Evolutionary conservation across 1,140 invertebrate species (phyloP), one percentile per base, ranked within the genome.

Genomic region (Heliothis virescens): DNA sequence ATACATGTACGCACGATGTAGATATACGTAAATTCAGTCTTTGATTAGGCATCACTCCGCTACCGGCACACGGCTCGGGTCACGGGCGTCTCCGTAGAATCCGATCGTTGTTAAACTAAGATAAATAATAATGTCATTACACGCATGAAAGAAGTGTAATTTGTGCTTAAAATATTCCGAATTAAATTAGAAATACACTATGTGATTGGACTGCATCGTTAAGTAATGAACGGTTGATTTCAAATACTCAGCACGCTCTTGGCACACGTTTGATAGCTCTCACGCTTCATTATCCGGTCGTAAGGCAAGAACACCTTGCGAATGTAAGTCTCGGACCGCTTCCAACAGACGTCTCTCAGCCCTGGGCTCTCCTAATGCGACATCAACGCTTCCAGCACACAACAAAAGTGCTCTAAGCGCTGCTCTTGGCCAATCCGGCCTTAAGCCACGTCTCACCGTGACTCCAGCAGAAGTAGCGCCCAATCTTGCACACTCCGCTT

Each of bases 331-430:
- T 60, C 92, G 87, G 13, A 92, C 92, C 4, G 95, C 96, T 90
- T 92, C 96, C 72, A 89, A 83, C 52, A 95, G 84, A 48, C 94
- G 90, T 52, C 88, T 84, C 79, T 95, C 94, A 1, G 97, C 95
- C 57, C 97, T 95, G 75, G 97, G 96, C 83, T 98, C 97, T 1
- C 97, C 97, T 26, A 96, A 91, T 4, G 96, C 95, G 84, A 97
- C 96, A 88, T 98, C 97, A 12, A 98, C 97, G 9, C 97, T 97
- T 4, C 97, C 97, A 60, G 97, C 97, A 83, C 97, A 97, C 10
- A 98, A 92, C 21, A 98, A 92, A 15, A 98, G 92, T 1, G 97
- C 97, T 52, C 97, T 90, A 7, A 98, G 91, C 82, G 97, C 96
- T 0, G 97, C 97, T 77, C 96, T 94, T 13, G 96, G 95, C 90